phyloP scores from a whole-genome alignment of 92 coral and sea anemone genomes.

The Phenganax subtilis region DNA sequence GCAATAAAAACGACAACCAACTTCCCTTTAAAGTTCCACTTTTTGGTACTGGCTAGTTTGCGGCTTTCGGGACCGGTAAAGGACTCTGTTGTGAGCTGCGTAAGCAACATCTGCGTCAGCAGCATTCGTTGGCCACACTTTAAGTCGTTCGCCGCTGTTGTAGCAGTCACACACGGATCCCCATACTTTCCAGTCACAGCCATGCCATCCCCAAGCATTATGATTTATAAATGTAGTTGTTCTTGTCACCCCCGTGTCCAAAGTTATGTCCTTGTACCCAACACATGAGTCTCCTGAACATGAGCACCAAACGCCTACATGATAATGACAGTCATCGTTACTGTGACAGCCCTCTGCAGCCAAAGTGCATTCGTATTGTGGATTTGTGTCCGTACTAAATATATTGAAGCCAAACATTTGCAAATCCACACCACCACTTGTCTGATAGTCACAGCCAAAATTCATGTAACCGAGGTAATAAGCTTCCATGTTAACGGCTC shows the following conservation, averaged over 20 bases:
- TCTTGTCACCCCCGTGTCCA: constrained; percentile 5
- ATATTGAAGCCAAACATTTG: constrained; percentile 15
- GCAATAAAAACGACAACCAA: too few species aligned
- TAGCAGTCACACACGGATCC: constrained; percentile 29
- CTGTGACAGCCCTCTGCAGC: constrained; percentile 25
- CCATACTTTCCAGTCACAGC: constrained; percentile 42
- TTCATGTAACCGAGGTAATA: constrained; percentile 36
- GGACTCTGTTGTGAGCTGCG: too few species aligned
- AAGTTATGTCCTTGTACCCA: background rate
- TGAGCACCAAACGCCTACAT: constrained; percentile 22
- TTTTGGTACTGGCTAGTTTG: too few species aligned
- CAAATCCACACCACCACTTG: constrained; percentile 3
- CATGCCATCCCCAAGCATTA: constrained; percentile 25
- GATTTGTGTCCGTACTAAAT: background rate
- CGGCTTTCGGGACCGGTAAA: too few species aligned
- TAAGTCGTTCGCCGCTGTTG: constrained; percentile 5
- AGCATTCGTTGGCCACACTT: constrained; percentile 13
- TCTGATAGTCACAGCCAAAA: constrained; percentile 28
- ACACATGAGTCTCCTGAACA: constrained; percentile 15
- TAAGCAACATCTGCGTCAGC: too few species aligned
- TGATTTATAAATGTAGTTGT: background rate
- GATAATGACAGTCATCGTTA: constrained; percentile 18
- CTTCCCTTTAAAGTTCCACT: too few species aligned
- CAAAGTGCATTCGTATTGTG: constrained; percentile 31
- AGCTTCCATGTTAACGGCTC: constrained; percentile 26